Evolutionary conservation across 2,888 invertebrate genomes (phyloP).

Genomic region (Phorcus lineatus): DNA sequence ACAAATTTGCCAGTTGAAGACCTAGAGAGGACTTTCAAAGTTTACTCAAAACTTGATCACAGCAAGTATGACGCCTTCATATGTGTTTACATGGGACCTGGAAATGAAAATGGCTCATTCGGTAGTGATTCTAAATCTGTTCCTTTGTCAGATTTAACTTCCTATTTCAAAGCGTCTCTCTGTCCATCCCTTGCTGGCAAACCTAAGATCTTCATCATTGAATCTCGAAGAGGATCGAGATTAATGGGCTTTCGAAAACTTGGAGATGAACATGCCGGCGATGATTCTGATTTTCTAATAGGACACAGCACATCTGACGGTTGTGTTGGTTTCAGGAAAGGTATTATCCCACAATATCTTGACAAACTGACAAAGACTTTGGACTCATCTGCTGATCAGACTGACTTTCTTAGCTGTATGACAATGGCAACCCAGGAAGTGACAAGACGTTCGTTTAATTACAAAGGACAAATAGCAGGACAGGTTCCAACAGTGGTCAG

Average conservation of each 20-base stretch:
- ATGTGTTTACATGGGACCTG: background rate
- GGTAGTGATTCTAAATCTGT: background rate
- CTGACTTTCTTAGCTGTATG: background rate
- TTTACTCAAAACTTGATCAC: background rate
- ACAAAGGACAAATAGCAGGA: too few species aligned
- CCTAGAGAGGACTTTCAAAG: too few species aligned
- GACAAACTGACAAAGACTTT: background rate
- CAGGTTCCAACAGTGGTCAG: background rate
- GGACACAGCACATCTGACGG: background rate
- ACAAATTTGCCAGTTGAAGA: too few species aligned
- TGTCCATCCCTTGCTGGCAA: background rate
- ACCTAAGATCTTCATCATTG: constrained; percentile 5
- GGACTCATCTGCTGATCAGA: background rate
- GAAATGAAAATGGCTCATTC: background rate
- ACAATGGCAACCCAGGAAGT: background rate
- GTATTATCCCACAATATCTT: background rate
- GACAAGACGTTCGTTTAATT: background rate
- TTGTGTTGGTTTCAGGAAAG: too few species aligned
- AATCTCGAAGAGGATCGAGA: background rate
- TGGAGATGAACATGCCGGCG: background rate
- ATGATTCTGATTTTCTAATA: background rate
- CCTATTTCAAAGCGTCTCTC: background rate
- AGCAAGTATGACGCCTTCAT: background rate
- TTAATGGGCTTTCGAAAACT: background rate
- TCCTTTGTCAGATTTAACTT: background rate